A percentile compares a stretch with the other conserved stretches of the same genome.
Evolutionary conservation across 1,140 invertebrate genomes (phyloP).

Genomic region (Scylla paramamosain): DNA sequence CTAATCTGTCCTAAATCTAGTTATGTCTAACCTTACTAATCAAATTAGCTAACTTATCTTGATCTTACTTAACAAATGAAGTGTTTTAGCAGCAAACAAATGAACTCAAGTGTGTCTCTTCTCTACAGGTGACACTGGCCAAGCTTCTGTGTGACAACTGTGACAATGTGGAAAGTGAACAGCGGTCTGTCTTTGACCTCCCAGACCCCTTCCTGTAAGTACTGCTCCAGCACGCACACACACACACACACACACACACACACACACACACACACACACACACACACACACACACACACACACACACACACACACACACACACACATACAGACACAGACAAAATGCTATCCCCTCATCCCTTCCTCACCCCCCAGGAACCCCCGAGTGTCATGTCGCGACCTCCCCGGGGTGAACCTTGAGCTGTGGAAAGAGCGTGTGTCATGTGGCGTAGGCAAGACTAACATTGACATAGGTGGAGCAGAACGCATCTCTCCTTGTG

Average conservation of each 20-base stretch:
- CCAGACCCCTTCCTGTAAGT: slow-evolving; percentile 84
- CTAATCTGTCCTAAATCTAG: too few species aligned
- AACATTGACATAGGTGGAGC: slow-evolving; percentile 83
- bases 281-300: background rate
- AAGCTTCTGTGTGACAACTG: slow-evolving; percentile 97
- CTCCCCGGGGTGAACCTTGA: slow-evolving; percentile 81
- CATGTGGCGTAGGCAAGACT: slow-evolving; percentile 80
- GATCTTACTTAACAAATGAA: too few species aligned
- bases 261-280: too few species aligned
- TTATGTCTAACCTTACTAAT: too few species aligned
- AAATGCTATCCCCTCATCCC: background rate
- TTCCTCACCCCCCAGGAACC: slow-evolving; percentile 80
- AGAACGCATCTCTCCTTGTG: slow-evolving; percentile 83
- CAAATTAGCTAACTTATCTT: too few species aligned
- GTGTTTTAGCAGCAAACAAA: too few species aligned
- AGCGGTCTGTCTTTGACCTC: slow-evolving; percentile 92
- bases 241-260: background rate
- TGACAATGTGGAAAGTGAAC: slow-evolving; percentile 91
- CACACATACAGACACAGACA: too few species aligned
- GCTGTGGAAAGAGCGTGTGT: slow-evolving; percentile 81
- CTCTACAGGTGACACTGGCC: slow-evolving; percentile 85
- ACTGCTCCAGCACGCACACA: slow-evolving; percentile 40
- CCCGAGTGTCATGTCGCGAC: slow-evolving; percentile 81
- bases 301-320: too few species aligned
- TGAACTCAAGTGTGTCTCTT: too few species aligned